Evolutionary conservation across 2,797 vertebrate genomes (phyloP), one percentile per base, ranked within the genome.

Genomic region (Cirrhinus mrigala): DNA sequence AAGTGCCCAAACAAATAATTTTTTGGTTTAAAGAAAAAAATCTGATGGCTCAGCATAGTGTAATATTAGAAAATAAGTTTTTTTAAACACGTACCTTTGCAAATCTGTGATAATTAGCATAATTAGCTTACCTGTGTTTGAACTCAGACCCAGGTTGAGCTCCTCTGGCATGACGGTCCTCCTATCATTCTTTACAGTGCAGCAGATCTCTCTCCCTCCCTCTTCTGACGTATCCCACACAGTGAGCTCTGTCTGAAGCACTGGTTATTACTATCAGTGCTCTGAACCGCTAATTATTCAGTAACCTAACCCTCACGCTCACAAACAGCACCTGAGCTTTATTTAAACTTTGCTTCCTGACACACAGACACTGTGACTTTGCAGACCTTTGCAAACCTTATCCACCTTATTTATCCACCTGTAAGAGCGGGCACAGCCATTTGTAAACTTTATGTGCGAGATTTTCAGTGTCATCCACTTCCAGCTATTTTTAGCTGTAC

Each of bases 251-350:
- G 15, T 81, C 71, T 68, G 8, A 69, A 58, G 33, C 66, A 14
- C 7, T 14, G 27, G 79, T 60, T 82, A 76, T 66, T 81, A 58
- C 58, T 68, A 16, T 81, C 44, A n/a, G 58, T 79, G 56, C 60
- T 11, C 40, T 40, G 50, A 82, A 33, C 40, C 46, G 73, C 62
- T 82, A 70, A 82, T 86, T 80, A 70, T 70, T 60, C 62, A 16
- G 15, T 44, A 56, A 69, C n/a, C n/a, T 20, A 75, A 24, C 22
- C 33, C 15, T 66, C 60, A 66, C 48, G 9, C 54, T 54, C 29
- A 69, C 22, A 54, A 80, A 88, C 22, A 50, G 52, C 58, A 71
- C 82, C 44, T 46, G 48, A 81, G 64, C 20, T 86, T 81, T 56
- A 37, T 80, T 86, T 62, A 48, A 48, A 48, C 64, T 22, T 76